Evolutionary conservation across 92 coral and sea anemone species (phyloP).

Genomic region (Porites lobata): DNA sequence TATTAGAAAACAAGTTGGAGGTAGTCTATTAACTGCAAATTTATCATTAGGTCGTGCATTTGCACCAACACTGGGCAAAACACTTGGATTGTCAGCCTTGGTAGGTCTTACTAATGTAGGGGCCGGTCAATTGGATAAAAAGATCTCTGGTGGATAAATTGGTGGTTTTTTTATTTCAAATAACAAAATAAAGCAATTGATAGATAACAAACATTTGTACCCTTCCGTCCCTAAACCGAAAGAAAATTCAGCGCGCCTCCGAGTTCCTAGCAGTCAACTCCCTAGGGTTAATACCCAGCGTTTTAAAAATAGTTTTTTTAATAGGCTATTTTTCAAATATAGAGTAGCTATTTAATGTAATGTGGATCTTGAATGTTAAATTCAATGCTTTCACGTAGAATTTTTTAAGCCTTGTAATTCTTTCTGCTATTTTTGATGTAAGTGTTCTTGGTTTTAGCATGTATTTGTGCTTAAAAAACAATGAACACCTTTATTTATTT

Average conservation of each 20-base stretch:
- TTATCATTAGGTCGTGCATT: not conserved
- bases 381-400: no score
- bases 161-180: not conserved
- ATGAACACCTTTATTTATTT: no score
- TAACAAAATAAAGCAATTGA: not conserved
- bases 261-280: no score
- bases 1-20: conserved; percentile 37
- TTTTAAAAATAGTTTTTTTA: no score
- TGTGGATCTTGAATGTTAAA: no score
- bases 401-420: no score
- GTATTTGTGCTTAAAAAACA: no score
- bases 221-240: conserved; percentile 13
- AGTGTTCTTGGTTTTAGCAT: no score
- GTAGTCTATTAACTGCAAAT: not conserved
- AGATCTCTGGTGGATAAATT: not conserved
- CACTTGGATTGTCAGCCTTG: conserved; percentile 3
- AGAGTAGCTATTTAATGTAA: no score
- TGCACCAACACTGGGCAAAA: conserved; percentile 5
- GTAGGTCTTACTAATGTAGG: not conserved
- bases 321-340: no score
- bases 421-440: no score
- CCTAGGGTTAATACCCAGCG: no score
- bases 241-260: not conserved
- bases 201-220: conserved; percentile 1
- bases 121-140: not conserved